phyloP scores from a whole-genome alignment of 2,113 vertebrate species.

The Podarcis muralis region DNA sequence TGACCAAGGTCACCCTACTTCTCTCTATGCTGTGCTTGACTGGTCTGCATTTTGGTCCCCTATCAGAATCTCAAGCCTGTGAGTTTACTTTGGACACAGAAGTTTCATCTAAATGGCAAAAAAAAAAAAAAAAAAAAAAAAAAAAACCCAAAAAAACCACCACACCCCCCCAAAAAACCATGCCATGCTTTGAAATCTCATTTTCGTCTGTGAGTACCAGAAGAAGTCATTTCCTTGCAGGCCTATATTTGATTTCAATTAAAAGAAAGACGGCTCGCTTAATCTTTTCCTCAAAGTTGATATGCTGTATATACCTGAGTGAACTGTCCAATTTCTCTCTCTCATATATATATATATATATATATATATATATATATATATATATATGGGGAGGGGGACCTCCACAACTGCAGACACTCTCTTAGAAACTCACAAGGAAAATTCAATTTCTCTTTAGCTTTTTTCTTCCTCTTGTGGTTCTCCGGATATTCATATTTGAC shows the following conservation, averaged over 20 bases:
- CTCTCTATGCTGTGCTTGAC: no score
- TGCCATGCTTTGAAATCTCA: not conserved
- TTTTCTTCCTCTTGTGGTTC: slow-evolving; percentile 74
- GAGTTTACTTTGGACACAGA: slow-evolving; percentile 65
- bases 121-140: slow-evolving; percentile 24
- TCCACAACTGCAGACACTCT: slow-evolving; percentile 64
- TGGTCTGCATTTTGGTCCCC: slow-evolving; percentile 18
- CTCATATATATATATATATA: slow-evolving; percentile 79
- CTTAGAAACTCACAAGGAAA: slow-evolving; percentile 71
- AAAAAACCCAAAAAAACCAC: no score
- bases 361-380: slow-evolving; percentile 22
- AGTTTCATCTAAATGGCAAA: slow-evolving; percentile 44
- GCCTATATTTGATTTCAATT: slow-evolving; percentile 80
- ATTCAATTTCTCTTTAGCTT: slow-evolving; percentile 80
- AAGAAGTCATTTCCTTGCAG: slow-evolving; percentile 73
- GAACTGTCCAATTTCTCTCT: slow-evolving; percentile 79
- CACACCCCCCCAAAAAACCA: no score
- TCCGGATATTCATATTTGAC: slow-evolving; percentile 81
- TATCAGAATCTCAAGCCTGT: slow-evolving; percentile 44
- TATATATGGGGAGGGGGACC: no score
- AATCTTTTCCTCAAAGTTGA: slow-evolving; percentile 78
- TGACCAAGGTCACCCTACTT: not conserved
- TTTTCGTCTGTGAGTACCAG: slow-evolving; percentile 59
- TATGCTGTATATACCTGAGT: slow-evolving; percentile 77
- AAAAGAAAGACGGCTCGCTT: slow-evolving; percentile 76